Evolutionary conservation across 2,113 vertebrate species (phyloP).

Genomic region (Halichoeres trimaculatus): DNA sequence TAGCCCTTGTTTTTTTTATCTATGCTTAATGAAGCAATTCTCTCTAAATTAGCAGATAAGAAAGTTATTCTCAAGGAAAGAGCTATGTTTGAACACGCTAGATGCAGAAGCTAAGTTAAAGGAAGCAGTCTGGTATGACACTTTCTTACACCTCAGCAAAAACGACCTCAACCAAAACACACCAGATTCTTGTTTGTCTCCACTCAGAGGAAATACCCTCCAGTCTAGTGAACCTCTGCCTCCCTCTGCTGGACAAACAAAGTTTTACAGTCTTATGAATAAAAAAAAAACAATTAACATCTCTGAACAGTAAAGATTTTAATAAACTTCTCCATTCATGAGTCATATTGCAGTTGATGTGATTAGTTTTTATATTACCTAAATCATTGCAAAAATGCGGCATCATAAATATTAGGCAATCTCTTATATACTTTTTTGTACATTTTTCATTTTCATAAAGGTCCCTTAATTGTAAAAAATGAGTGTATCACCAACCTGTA

Average conservation of each 20-base stretch:
- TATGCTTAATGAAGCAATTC: too few species aligned
- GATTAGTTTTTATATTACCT: slow-evolving; percentile 70
- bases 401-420: slow-evolving; percentile 78
- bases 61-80: too few species aligned
- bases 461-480: slow-evolving; percentile 71
- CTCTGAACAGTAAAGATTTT: slow-evolving; percentile 57
- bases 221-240: slow-evolving; percentile 21
- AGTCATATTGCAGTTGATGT: slow-evolving; percentile 61
- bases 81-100: too few species aligned
- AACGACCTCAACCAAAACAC: neutral
- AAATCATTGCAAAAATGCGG: slow-evolving; percentile 68
- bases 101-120: too few species aligned
- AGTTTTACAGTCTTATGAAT: too few species aligned
- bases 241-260: slow-evolving; percentile 59
- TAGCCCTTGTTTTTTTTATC: too few species aligned
- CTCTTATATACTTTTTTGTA: slow-evolving; percentile 74
- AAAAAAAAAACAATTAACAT: neutral
- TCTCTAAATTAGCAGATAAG: too few species aligned
- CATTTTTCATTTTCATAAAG: slow-evolving; percentile 68
- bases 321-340: slow-evolving; percentile 71
- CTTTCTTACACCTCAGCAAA: neutral
- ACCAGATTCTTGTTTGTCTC: neutral
- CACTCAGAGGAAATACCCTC: neutral
- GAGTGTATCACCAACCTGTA: slow-evolving; percentile 58
- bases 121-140: too few species aligned